Base-by-base conservation (phyloP, 2,888 invertebrate genomes). In the Cremastinae sp. region DNA sequence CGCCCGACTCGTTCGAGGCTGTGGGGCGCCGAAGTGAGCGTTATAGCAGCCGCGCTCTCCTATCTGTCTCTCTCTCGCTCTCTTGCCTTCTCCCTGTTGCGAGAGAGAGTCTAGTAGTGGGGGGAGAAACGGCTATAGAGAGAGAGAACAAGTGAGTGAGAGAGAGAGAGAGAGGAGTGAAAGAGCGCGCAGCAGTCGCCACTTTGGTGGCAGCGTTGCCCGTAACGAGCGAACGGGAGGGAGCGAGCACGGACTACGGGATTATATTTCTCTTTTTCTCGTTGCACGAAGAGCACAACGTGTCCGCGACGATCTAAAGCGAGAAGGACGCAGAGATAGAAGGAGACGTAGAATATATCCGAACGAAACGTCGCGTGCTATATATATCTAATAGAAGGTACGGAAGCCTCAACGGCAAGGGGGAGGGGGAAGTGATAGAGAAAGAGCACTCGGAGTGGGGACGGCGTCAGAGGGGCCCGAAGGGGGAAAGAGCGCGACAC, bases 1-100 rank as follows among this genome's bases (percentile, higher is more conserved):
- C 89, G 89, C 86, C 89, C 89, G 88, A 85, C 82, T 84, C 84
- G 86, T 84, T 83, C 78, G 77, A 68, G 73, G 66, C 73, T 74
- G 79, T 72, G 79, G 78, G 79, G 76, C 72, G 73, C 66, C 49
- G 58, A 45, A 69, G 65, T 51, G 77, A 74, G 59, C 73, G 68
- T 76, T 75, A 58, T 68, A 72, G 65, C 75, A 58, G 51, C 51
- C 66, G 55, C 66, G 35, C 66, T 45, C 68, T 16, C 39, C 20
- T 41, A 12, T 47, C 45, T 43, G n/a, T 41, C 39, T 35, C 53
- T 62, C 51, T 53, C 41, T 69, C 49, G 49, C 59, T 69, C 49
- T 58, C 39, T 41, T 18, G 16, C 53, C 28, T 39, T 71, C 59
- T 53, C 70, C 53, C 43, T 3, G 39, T 35, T 14, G 39, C 43